Evolutionary conservation across 64 coral and sea anemone species (phyloP), one percentile per base, ranked within the genome.

Genomic region (Stichodactyla mertensii): DNA sequence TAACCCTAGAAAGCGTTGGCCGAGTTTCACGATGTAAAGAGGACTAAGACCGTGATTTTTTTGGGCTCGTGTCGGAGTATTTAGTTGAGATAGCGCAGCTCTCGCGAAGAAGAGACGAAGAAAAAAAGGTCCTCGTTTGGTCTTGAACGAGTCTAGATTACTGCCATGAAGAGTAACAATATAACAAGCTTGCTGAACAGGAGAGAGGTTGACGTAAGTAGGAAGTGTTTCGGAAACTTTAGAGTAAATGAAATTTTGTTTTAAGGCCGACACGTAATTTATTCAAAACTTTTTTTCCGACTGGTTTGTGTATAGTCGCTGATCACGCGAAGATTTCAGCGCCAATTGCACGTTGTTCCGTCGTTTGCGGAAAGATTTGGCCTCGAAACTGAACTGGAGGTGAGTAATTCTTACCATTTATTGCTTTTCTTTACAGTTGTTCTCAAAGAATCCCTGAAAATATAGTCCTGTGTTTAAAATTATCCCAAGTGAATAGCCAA

Each of bases 311-410:
- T 91, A 19, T 69, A 98, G 95, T 89, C 87, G 55, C 77, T 61
- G 45, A 84, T 94, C 92, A 98, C 93, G 85, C 92, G 95, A 94
- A 59, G 85, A 2, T 91, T 98, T 78, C 84, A 94, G 24, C 84
- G 90, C 36, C 83, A 67, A 82, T 61, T 94, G 24, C 95, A 98
- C 16, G 84, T 98, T 71, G 86, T 94, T 82, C 55, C 87, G 2
- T 83, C 87, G 10, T 94, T 98, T 71, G 87, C 94, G 4, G 88
- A 87, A 77, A 86, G 95, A 84, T 85, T 98, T 15, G 92, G 89
- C 19, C 82, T 98, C 52, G 92, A 92, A 52, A 89, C n/a, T 23
- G 95, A 98, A 71, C 92, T 98, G 14, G 84, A 94, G 95, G 95
- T 98, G 88, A 91, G 59, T 45, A 28, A 28, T 10, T 61, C 24